Percentiles rank a stretch among this genome's conserved stretches.
phyloP scores from a whole-genome alignment of 2,797 vertebrate genomes.

The Acanthornis magna region DNA sequence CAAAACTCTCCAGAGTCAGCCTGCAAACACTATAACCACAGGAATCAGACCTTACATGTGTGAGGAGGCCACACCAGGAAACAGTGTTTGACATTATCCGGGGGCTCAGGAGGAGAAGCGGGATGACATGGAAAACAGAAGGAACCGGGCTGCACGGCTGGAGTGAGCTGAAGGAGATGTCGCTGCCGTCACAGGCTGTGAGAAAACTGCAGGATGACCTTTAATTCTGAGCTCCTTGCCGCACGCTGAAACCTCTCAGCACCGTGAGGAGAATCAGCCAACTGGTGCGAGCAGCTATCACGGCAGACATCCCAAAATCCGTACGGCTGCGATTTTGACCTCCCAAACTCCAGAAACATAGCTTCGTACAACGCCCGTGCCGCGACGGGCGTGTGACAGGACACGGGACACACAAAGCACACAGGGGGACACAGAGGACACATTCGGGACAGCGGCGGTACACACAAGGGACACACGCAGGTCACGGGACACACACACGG shows the following conservation, averaged over 20 bases:
- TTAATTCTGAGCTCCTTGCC: background rate
- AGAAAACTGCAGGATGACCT: background rate
- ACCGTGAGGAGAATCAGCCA: fast-evolving
- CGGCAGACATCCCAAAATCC: background rate
- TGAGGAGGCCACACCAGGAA: slow-evolving; percentile 27
- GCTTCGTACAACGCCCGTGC: fast-evolving
- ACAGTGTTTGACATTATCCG: background rate
- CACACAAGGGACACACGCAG: background rate
- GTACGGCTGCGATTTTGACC: background rate
- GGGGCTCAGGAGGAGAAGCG: background rate
- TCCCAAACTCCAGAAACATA: background rate
- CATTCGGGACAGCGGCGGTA: background rate
- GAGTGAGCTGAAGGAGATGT: background rate
- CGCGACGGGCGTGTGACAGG: background rate
- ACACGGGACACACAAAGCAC: background rate
- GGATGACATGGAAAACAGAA: background rate
- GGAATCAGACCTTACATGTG: background rate
- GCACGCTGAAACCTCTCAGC: fast-evolving
- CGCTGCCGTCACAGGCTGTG: background rate
- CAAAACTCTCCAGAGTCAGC: background rate
- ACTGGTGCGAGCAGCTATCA: fast-evolving
- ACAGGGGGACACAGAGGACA: background rate
- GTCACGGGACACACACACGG: too few species aligned
- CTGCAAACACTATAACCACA: background rate
- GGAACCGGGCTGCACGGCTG: background rate